A percentile compares a stretch with the other conserved stretches of the same genome.
phyloP scores from a whole-genome alignment of 2,888 invertebrate genomes.

The Drosophila suboccidentalis region DNA sequence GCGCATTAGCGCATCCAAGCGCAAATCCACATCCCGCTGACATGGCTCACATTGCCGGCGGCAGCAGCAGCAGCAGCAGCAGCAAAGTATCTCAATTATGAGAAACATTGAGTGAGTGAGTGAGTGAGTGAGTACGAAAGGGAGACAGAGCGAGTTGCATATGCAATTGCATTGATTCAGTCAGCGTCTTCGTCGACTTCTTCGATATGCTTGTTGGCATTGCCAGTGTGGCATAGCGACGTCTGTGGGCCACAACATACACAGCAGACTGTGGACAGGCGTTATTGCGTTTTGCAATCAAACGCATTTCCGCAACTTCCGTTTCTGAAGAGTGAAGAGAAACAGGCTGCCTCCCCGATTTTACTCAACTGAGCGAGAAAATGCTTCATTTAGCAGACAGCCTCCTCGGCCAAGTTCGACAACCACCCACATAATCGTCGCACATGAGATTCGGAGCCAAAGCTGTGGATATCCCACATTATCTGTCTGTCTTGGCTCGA shows the following conservation, averaged over 20 bases:
- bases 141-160: slow-evolving; percentile 5
- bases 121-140: slow-evolving; percentile 11
- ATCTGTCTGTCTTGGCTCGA: slow-evolving; percentile 22
- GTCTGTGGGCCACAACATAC: slow-evolving; percentile 8
- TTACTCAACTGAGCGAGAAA: slow-evolving; percentile 55
- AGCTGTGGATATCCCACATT: slow-evolving; percentile 29
- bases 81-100: slow-evolving; percentile 58
- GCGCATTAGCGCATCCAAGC: slow-evolving; percentile 57
- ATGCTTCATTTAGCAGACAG: slow-evolving; percentile 53
- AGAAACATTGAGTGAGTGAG: slow-evolving; percentile 25
- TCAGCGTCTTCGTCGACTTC: slow-evolving; percentile 10
- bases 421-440: slow-evolving; percentile 24
- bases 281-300: slow-evolving; percentile 47
- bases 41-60: slow-evolving; percentile 15
- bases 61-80: slow-evolving; percentile 22
- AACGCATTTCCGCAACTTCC: slow-evolving; percentile 44
- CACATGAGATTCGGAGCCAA: slow-evolving; percentile 26
- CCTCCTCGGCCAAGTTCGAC: neutral
- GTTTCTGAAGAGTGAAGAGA: neutral
- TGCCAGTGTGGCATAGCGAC: slow-evolving; percentile 52
- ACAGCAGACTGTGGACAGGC: slow-evolving; percentile 12
- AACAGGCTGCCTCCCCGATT: neutral
- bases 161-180: slow-evolving; percentile 16
- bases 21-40: slow-evolving; percentile 44
- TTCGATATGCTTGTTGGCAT: slow-evolving; percentile 31